Percentiles rank a stretch among this genome's conserved stretches.
These are phyloP conservation scores for Caracal caracal DNA, from an alignment of 2,113 vertebrate species.

Conservation along the genomic window DNA sequence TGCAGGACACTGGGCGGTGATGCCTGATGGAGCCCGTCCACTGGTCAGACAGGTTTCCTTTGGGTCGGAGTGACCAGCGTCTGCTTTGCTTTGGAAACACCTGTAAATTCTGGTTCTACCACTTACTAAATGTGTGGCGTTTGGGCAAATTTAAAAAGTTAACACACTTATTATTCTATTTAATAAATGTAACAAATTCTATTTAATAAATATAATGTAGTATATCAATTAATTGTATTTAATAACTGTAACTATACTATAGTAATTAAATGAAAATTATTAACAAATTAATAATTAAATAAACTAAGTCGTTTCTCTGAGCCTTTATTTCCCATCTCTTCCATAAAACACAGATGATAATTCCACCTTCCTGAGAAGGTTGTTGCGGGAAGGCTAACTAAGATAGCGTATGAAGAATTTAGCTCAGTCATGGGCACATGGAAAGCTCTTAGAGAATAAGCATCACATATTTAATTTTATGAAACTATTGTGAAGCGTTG, in stretches of 20 bases:
- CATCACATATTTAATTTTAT: not conserved
- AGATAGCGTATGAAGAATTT: fast-evolving
- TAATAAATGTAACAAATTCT: not conserved
- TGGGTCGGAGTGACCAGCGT: fast-evolving
- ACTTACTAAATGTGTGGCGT: not conserved
- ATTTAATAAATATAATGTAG: not conserved
- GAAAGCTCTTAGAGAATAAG: not conserved
- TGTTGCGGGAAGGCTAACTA: not conserved
- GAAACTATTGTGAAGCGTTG: not conserved
- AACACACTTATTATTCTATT: not conserved
- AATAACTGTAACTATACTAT: not conserved
- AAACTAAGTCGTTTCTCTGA: not conserved
- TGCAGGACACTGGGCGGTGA: fast-evolving
- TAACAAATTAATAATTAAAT: not conserved
- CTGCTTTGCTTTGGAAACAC: not conserved
- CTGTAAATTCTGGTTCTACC: not conserved
- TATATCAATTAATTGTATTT: not conserved
- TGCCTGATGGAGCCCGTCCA: fast-evolving
- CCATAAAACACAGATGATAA: fast-evolving
- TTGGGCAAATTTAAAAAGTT: not conserved
- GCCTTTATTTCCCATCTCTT: not conserved
- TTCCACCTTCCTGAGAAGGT: not conserved
- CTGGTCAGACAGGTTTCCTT: fast-evolving
- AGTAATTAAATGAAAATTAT: too few species aligned
- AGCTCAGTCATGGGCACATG: not conserved